Base-by-base conservation (phyloP, 1,140 invertebrate species). In the Nautilus pompilius region DNA sequence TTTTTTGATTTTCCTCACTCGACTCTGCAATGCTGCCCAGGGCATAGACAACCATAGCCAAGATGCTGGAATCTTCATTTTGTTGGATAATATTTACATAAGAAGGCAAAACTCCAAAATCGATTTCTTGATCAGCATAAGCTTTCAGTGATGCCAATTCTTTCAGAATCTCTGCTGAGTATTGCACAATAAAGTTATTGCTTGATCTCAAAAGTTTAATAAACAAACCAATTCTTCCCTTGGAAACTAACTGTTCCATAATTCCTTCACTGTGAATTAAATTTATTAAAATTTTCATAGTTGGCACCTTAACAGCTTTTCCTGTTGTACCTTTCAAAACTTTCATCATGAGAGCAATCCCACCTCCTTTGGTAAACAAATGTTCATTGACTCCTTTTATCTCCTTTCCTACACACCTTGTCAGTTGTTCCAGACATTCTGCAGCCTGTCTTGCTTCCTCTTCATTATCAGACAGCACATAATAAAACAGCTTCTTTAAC, bases 401-500 rank as follows among this genome's bases (percentile, higher is more conserved):
- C 17, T 22, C 17, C 20, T 53, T 63, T 51, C 54, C 57, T 22
- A 67, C 69, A n/a, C 62, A 65, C 15, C 70, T 60, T 2, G 81
- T 82, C 51, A 82, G 60, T 20, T 69, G 74, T 24, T 65, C 51
- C 26, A 82, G 62, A 71, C 75, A 80, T 63, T 69, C 79, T 3
- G 78, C 80, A 59, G 80, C 75, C 20, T 69, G 54, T 24, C 72
- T 70, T 0, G 70, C 73, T 60, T 82, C 80, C 30, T 80, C 76
- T 30, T 82, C 79, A 29, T 69, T 58, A 49, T 80, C 78, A 0
- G 80, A 80, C 6, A 67, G 30, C 46, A 81, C 30, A 68, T 77
- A 79, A 34, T 69, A 64, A 13, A 82, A 61, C 49, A 82, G 64
- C 59, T 75, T 73, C 57, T 78, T 79, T 78, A 78, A 82, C 0